These are phyloP conservation scores for Rousettus leschenaultii DNA, from an alignment of 2,113 vertebrate species.

Conservation along the genomic window DNA sequence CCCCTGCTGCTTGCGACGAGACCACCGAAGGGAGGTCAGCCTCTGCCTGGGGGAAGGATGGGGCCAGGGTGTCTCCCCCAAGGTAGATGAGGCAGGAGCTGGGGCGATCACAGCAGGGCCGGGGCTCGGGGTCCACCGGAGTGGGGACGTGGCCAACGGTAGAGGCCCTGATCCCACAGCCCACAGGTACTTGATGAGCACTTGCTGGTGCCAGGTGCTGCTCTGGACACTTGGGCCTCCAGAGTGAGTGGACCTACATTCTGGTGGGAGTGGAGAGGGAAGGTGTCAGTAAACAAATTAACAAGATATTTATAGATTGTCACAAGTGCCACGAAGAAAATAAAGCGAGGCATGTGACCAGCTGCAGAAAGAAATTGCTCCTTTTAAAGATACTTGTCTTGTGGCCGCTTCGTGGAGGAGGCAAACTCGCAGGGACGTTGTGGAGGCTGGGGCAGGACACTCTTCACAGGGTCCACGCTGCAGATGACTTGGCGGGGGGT, in stretches of 20 bases:
- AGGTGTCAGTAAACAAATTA: neutral
- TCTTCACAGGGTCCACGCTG: neutral
- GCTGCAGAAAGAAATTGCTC: neutral
- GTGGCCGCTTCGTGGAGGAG: neutral
- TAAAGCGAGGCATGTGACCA: neutral
- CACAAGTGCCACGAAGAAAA: neutral
- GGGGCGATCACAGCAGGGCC: neutral
- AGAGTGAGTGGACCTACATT: neutral
- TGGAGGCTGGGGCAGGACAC: neutral
- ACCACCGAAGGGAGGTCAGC: neutral
- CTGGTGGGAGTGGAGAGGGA: neutral
- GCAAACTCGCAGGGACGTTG: accelerated
- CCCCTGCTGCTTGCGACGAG: too few species aligned
- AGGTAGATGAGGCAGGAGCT: neutral
- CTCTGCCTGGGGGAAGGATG: too few species aligned
- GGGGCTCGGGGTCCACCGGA: neutral
- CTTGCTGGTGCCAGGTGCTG: accelerated
- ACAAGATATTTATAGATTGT: constrained; percentile 38
- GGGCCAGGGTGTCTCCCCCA: neutral
- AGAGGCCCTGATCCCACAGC: neutral
- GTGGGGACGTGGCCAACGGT: accelerated
- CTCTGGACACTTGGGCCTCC: neutral
- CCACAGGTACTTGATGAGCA: neutral
- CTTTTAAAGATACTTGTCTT: neutral
- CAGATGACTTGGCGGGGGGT: neutral